Base-by-base conservation (phyloP, 2,797 vertebrate species). In the Cetoscarus ocellatus region DNA sequence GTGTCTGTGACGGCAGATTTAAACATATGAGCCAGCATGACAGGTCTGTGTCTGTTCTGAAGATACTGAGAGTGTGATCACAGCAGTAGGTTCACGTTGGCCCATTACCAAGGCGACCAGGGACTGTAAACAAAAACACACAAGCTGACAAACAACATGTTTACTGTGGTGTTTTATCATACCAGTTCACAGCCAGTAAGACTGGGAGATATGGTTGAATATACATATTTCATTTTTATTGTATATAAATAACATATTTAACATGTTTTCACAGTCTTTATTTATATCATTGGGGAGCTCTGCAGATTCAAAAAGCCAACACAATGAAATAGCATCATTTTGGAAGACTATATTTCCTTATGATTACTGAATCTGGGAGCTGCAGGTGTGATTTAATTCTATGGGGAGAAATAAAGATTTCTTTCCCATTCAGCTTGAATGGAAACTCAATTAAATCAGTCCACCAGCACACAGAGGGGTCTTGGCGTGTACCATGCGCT, bases 11-110 rank as follows among this genome's bases (percentile, higher is more conserved):
- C 45, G 44, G 34, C 62, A 61, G 50, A 60, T 75, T 82, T 72
- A 61, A 77, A 78, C 65, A 57, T 51, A 62, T 45, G 61, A 65
- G 56, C 66, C 44, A 40, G 60, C 66, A 57, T 72, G 77, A 72
- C 43, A 18, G 67, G 62, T 60, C 40, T 17, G 75, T 78, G 45
- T 75, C 36, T 38, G 55, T 58, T 79, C 67, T 62, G 67, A 70
- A 84, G 49, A 79, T 48, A 65, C 59, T 4, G 27, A 61, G 73
- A 66, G 74, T 83, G 82, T 77, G 78, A 85, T 87, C 74, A 65
- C 76, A 79, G 80, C 78, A 75, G 79, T 77, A 64, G 77, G 79
- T 79, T 84, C 66, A 63, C 66, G 15, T 67, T 83, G 84, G 79
- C 40, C 17, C 51, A 7, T 61, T 60, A 81, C 80, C 77, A 83